A percentile compares a stretch with the other conserved stretches of the same genome.
Conservation (phyloP, 2,113 vertebrate genomes). For the human (Homo sapiens) region GRCh38 chr2:22271501-22272000, state of each 20-base stretch:
- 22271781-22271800: neutral
- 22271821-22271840: neutral
- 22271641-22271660: neutral
- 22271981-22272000: rapidly evolving
- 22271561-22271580: neutral
- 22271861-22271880: neutral
- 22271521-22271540: neutral
- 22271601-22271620: neutral
- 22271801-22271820: neutral
- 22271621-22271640: neutral
- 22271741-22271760: neutral
- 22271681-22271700: neutral
- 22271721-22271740: neutral
- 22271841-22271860: neutral
- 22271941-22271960: neutral
- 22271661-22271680: neutral
- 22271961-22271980: neutral
- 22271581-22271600: neutral
- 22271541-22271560: neutral
- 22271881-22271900: neutral
- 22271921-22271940: neutral
- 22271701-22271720: neutral
- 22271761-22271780: neutral
- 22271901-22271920: neutral
- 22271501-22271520: neutral